These are phyloP conservation scores for Agrochola lota DNA, from an alignment of 2,888 invertebrate species.

Conservation along the genomic window DNA sequence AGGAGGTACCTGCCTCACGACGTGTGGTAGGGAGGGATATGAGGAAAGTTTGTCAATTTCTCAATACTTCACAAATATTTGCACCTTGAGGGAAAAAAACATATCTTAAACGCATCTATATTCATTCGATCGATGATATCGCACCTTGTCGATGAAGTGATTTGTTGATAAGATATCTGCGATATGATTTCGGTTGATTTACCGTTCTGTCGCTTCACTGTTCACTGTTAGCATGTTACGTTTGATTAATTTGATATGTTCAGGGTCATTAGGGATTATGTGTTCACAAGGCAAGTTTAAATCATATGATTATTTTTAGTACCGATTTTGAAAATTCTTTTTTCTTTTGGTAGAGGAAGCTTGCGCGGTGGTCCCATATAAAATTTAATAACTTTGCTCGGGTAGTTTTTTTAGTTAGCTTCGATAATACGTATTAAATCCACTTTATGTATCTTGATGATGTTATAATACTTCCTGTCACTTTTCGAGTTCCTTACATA, in stretches of 20 bases:
- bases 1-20: neutral
- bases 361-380: too few relatives aligned
- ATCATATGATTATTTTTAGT: constrained; percentile 19
- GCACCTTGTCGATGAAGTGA: constrained; percentile 48
- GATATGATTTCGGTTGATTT: constrained; percentile 48
- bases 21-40: constrained; percentile 7
- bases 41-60: constrained; percentile 31
- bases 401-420: too few relatives aligned
- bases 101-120: neutral
- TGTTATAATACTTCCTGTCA: too few relatives aligned
- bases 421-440: too few relatives aligned
- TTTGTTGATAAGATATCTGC: constrained; percentile 55
- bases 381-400: too few relatives aligned
- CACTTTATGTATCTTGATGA: too few relatives aligned
- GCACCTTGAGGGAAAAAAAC: neutral
- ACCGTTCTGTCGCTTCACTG: constrained; percentile 34
- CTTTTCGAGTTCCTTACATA: too few relatives aligned
- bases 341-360: too few relatives aligned
- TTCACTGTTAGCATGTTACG: constrained; percentile 21
- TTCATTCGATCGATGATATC: constrained; percentile 45
- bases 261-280: constrained; percentile 23
- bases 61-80: constrained; percentile 16
- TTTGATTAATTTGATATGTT: constrained; percentile 42
- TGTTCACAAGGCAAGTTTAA: constrained; percentile 13
- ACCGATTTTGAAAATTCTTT: too few relatives aligned